Base-by-base conservation (phyloP, 2,888 invertebrate species). In the Cosmia trapezina region DNA sequence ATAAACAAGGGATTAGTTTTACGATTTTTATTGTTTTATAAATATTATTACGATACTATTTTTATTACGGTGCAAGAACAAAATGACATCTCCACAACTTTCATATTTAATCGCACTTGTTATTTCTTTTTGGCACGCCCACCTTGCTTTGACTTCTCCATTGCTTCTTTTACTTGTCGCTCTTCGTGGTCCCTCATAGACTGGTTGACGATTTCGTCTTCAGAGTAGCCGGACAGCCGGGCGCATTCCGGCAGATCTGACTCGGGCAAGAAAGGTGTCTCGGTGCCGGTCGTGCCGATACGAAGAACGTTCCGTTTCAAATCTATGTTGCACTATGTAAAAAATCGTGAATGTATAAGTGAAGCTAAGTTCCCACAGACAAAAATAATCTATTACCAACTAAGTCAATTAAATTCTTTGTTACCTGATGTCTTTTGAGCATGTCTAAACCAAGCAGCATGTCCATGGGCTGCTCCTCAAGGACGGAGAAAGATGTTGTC, bases 381-480 rank as follows among this genome's bases (percentile, higher is more conserved):
- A 22, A 73, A 28, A 53, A 47, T 12, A 43, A 28, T 45, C 33
- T 47, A 54, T 17, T 14, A 45, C 7, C 9, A 22, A 43, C 19
- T 56, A 59, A 33, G 22, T 28, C 5, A 11, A 4, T 45, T 1
- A 22, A 67, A 12, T 22, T 45, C 0, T n/a, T 41, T 45, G 9
- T 84, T 84, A 98, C 98, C 97, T 99, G 99, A 96, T 99, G 99
- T 87, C 99, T 96, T 94, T 98, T 99, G 0, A 99, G 96, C 99
- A 99, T 99, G 91, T 99, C 99, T 70, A 99, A 96, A 0, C 99
- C 99, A 19, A 99, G 96, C 73, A 99, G 95, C 99, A 99, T 99
- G 90, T 99, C 99, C 99, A 99, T 99, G 1, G 99, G 98, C 92
- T 99, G 99, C 87, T 99, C 98, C 91, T 99, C 98, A 62, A 99